These are phyloP conservation scores for Chaetodon trifascialis DNA, from an alignment of 2,113 vertebrate genomes.

Conservation along the genomic window DNA sequence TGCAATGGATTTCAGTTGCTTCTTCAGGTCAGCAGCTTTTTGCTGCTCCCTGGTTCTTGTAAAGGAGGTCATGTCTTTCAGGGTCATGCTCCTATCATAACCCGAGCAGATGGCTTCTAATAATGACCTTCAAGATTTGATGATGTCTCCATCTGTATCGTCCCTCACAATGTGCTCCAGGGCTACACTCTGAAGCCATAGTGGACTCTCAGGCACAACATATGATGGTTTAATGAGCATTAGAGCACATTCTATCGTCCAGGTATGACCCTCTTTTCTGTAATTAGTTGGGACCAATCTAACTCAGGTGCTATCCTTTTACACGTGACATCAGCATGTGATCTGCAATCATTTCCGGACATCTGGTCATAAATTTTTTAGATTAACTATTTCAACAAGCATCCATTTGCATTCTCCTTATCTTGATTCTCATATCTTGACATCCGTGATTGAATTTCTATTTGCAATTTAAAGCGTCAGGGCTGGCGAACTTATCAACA, in stretches of 20 bases:
- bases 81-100: background rate
- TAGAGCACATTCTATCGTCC: background rate
- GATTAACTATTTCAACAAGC: too few species aligned
- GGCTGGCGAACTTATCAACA: too few species aligned
- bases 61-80: background rate
- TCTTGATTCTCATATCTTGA: background rate
- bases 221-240: slow-evolving; percentile 5
- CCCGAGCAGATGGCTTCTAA: slow-evolving; percentile 43
- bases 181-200: background rate
- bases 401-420: background rate
- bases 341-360: background rate
- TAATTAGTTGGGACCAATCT: background rate
- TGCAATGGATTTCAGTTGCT: background rate
- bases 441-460: background rate
- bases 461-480: background rate
- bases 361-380: background rate
- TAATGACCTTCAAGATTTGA: slow-evolving; percentile 9
- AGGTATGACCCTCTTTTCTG: background rate
- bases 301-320: background rate
- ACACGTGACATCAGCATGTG: background rate
- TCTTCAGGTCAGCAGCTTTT: slow-evolving; percentile 5
- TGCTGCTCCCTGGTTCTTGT: background rate
- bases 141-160: background rate
- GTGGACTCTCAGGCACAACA: background rate
- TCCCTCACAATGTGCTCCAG: background rate